Conservation (phyloP, 2,888 invertebrate species). For the Allacma fusca region DNA sequence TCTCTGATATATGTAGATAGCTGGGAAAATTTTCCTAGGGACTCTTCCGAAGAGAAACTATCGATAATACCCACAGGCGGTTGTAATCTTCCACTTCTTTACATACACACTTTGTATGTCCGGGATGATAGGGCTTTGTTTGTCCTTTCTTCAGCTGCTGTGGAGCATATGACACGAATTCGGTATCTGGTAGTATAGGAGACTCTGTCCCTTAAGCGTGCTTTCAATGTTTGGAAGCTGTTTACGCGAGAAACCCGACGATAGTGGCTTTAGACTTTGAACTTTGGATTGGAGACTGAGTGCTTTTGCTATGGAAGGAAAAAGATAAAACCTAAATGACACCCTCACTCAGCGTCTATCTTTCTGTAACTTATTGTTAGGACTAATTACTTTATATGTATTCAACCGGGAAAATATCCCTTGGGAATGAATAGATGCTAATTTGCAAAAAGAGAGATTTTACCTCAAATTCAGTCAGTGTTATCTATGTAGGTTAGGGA, state of each 20-base stretch:
- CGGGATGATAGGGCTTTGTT: too few relatives aligned
- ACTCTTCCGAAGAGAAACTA: not conserved
- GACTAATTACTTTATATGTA: too few relatives aligned
- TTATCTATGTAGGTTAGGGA: not conserved
- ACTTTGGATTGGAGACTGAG: slow-evolving; percentile 3
- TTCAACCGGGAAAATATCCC: too few relatives aligned
- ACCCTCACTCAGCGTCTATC: not conserved
- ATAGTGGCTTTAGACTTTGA: slow-evolving; percentile 13
- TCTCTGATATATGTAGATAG: not conserved
- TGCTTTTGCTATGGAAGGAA: not conserved
- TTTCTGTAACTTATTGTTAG: too few relatives aligned
- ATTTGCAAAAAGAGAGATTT: not conserved
- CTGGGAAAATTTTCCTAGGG: not conserved
- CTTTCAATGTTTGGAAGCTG: not conserved
- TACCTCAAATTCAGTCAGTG: not conserved
- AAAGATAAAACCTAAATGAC: slow-evolving; percentile 10
- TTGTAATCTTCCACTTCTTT: slow-evolving; percentile 20
- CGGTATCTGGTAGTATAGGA: not conserved
- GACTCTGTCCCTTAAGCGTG: not conserved
- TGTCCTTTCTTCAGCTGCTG: not conserved
- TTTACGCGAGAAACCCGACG: not conserved
- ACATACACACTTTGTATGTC: not conserved
- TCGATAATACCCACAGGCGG: not conserved
- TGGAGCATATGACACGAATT: not conserved
- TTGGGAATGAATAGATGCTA: too few relatives aligned